A percentile compares a stretch with the other conserved stretches of the same genome.
These are phyloP conservation scores for Apogon hyalosoma DNA, from an alignment of 2,797 vertebrate genomes.

Conservation along the genomic window DNA sequence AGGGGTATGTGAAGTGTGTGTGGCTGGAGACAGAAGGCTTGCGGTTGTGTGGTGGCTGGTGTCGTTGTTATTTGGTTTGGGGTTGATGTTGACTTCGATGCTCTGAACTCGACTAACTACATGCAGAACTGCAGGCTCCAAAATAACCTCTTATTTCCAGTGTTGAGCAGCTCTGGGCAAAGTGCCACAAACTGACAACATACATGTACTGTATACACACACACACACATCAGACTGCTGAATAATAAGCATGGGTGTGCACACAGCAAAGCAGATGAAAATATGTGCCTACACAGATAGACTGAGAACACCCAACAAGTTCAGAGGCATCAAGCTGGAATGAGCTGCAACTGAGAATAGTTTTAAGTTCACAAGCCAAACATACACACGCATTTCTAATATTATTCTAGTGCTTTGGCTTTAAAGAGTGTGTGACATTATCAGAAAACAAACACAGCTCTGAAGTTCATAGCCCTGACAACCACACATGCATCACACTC, in stretches of 20 bases:
- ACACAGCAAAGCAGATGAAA: conserved; percentile 55
- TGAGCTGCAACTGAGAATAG: conserved; percentile 38
- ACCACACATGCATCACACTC: conserved; percentile 38
- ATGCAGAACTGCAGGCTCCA: conserved; percentile 53
- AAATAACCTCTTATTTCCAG: conserved; percentile 31
- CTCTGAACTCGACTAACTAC: conserved; percentile 47
- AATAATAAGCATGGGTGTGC: conserved; percentile 40
- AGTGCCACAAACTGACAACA: conserved; percentile 34
- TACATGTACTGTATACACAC: conserved; percentile 20
- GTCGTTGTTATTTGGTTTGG: conserved; percentile 67
- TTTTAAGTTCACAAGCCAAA: conserved; percentile 29
- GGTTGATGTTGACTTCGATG: conserved; percentile 52
- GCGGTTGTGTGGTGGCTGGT: conserved; percentile 41
- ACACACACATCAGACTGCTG: conserved; percentile 14
- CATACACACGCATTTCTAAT: conserved; percentile 36
- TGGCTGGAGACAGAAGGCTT: conserved; percentile 52
- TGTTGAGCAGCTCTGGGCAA: conserved; percentile 53
- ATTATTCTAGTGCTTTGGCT: conserved; percentile 36
- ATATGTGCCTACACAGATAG: conserved; percentile 44
- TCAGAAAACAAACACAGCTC: conserved; percentile 55
- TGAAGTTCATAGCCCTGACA: conserved; percentile 35
- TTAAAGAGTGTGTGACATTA: conserved; percentile 47
- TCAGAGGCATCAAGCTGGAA: conserved; percentile 57
- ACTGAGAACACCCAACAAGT: conserved; percentile 72
- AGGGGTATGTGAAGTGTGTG: conserved; percentile 50